Conservation (phyloP, 2,113 vertebrate species). For the Podarcis muralis region DNA sequence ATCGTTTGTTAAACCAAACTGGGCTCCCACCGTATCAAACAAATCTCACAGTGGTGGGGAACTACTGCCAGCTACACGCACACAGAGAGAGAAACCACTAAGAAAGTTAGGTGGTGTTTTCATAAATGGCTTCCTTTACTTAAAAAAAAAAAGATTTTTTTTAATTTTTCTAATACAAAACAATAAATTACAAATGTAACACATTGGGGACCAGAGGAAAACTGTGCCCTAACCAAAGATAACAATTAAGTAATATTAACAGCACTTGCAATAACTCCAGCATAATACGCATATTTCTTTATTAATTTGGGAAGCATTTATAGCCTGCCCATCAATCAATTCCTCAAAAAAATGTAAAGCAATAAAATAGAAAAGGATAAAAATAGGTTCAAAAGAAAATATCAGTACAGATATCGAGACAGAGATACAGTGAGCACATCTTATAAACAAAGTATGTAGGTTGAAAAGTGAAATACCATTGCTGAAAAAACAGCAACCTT, state of each 20-base stretch:
- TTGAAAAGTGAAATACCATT: neutral
- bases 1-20: constrained; percentile 32
- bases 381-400: too few species aligned
- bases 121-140: neutral
- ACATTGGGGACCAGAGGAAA: neutral
- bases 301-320: too few species aligned
- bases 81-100: neutral
- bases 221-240: neutral
- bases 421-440: neutral
- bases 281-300: too few species aligned
- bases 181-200: neutral
- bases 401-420: too few species aligned
- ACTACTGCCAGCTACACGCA: neutral
- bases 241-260: neutral
- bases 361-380: too few species aligned
- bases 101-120: neutral
- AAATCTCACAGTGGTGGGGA: constrained; percentile 11
- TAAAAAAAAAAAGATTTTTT: neutral
- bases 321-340: too few species aligned
- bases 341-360: too few species aligned
- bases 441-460: neutral
- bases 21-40: constrained; percentile 27
- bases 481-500: neutral
- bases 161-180: neutral
- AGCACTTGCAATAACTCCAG: neutral